Percentiles rank a stretch among this genome's conserved stretches.
phyloP scores from a whole-genome alignment of 2,797 vertebrate species.

The Erpetoichthys calabaricus region DNA sequence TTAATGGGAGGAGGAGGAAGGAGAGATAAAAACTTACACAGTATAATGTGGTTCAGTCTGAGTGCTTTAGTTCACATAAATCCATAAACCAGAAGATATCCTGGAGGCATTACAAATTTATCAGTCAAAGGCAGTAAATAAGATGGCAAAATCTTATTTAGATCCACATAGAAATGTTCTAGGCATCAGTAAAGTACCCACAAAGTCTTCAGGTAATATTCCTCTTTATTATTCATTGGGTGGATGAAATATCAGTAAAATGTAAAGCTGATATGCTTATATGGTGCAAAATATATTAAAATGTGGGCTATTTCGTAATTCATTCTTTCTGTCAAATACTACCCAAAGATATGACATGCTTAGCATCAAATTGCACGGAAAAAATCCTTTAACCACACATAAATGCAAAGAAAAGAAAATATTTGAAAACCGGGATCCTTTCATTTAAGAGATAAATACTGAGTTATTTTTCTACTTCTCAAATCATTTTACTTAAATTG shows the following conservation, averaged over 20 bases:
- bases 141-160: constrained; percentile 30
- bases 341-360: not conserved
- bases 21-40: constrained; percentile 25
- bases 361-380: too few species aligned
- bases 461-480: not conserved
- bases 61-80: constrained; percentile 26
- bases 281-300: constrained; percentile 4
- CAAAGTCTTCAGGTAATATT: not conserved
- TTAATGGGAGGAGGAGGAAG: constrained; percentile 18
- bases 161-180: constrained; percentile 28
- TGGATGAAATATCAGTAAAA: constrained; percentile 2
- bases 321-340: not conserved
- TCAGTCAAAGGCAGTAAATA: constrained; percentile 28
- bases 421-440: not conserved
- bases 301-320: not conserved
- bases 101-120: constrained; percentile 34
- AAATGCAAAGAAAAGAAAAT: not conserved
- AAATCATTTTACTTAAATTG: not conserved
- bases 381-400: not conserved
- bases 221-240: constrained; percentile 3
- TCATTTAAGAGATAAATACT: not conserved
- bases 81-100: constrained; percentile 37
- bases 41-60: constrained; percentile 39
- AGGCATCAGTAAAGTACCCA: constrained; percentile 19
- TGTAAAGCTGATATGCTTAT: constrained; percentile 2